Base-by-base conservation (phyloP, 1,140 invertebrate species). In the Chlorops oryzae region DNA sequence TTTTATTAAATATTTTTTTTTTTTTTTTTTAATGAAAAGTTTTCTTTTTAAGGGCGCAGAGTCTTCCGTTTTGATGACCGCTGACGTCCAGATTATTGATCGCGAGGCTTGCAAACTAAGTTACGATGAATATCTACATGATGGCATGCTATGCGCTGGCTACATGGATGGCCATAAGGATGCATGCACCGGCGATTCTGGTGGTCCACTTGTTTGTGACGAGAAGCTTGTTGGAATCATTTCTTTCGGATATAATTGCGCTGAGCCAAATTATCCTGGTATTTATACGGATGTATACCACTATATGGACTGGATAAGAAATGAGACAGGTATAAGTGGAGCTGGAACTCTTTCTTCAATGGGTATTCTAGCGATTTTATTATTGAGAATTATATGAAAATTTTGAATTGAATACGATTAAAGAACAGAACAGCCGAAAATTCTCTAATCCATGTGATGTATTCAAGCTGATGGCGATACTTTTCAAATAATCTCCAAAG, bases 161-260 rank as follows among this genome's bases (percentile, higher is more conserved):
- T 21, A 42, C 23, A 43, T 41, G 23, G 1, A 23, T n/a, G 27
- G 24, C 1, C 24, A 35, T 22, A 20, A 25, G 18, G 53, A 48
- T 51, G 38, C 53, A 9, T 82, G 81, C 59, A 74, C 79, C 51
- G 81, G 81, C 4, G 81, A 83, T 59, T 81, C 79, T 6, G 81
- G 81, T 38, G 80, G 81, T 18, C 81, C 81, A 9, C 55, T 80
- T 3, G 76, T 78, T 1, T 55, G 67, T 15, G 56, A 73, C 20
- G 65, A 66, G 9, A 55, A 61, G 34, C 56, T 79, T 3, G 65
- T 78, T 27, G 84, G 84, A 18, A 72, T 86, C 13, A 78, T 83
- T 0, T 85, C 83, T 1, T 85, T 79, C 77, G 86, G 86, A 2
- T 73, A 78, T 54, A 80, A 78, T 3, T 85, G 83, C 59, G 81